phyloP scores from a whole-genome alignment of 2,797 vertebrate species.

The Sebastiscus tertius region DNA sequence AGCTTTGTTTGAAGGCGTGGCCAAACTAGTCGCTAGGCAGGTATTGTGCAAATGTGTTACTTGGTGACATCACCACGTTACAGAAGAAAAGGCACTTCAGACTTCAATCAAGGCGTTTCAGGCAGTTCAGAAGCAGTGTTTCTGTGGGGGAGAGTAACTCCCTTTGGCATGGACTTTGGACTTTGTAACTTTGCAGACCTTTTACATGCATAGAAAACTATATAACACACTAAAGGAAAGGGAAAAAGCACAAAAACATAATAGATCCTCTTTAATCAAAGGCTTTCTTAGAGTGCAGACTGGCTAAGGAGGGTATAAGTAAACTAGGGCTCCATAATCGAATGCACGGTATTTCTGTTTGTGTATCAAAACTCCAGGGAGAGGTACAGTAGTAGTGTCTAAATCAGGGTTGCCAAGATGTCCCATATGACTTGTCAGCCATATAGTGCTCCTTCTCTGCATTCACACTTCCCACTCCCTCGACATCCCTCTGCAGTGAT shows the following conservation, averaged over 20 bases:
- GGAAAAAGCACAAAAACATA: too few species aligned
- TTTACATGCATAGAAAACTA: too few species aligned
- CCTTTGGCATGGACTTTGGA: too few species aligned
- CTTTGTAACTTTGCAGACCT: too few species aligned
- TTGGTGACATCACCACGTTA: too few species aligned
- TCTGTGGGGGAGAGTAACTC: too few species aligned
- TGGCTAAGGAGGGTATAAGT: conserved; percentile 22
- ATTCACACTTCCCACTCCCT: conserved; percentile 32
- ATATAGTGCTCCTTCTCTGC: conserved; percentile 37
- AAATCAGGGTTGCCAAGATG: conserved; percentile 56
- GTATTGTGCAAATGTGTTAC: too few species aligned
- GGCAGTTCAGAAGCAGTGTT: too few species aligned
- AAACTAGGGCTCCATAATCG: conserved; percentile 27
- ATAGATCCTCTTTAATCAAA: neutral
- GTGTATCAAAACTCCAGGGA: conserved; percentile 42
- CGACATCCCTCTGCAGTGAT: conserved; percentile 17
- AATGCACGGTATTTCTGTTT: conserved; percentile 20
- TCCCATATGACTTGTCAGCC: conserved; percentile 60
- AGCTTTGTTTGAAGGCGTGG: too few species aligned
- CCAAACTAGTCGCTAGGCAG: too few species aligned
- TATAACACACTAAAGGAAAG: too few species aligned
- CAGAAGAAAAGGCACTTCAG: accelerated
- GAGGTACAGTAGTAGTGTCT: conserved; percentile 32
- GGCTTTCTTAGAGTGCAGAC: conserved; percentile 31
- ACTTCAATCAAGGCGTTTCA: too few species aligned